Percentiles rank a stretch among this genome's conserved stretches.
phyloP scores from a whole-genome alignment of 64 coral and sea anemone species.

The Hydrozoanthus tunicans region DNA sequence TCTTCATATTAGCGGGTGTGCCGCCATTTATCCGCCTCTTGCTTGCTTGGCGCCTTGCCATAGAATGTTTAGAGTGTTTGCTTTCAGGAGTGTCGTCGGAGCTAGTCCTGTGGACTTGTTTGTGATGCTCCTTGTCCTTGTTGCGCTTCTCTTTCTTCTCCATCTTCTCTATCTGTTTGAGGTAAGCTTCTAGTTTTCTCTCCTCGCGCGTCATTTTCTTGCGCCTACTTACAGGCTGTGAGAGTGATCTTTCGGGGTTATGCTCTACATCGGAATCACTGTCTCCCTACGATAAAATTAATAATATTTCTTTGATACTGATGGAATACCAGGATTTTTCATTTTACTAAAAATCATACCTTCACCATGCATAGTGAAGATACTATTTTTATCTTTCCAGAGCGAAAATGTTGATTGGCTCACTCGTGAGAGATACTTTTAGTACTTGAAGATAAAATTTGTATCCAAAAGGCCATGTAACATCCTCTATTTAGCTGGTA shows the following conservation, averaged over 20 bases:
- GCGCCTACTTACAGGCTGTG: constrained; percentile 40
- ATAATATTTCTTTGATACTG: background rate
- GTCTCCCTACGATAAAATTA: constrained; percentile 67
- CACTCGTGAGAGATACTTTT: no score
- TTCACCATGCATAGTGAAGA: no score
- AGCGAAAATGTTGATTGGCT: no score
- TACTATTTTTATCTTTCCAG: no score
- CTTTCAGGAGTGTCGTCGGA: constrained; percentile 59
- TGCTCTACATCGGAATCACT: constrained; percentile 88
- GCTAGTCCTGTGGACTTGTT: constrained; percentile 56
- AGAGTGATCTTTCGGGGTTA: constrained; percentile 65
- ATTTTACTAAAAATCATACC: no score
- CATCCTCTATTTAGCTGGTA: no score
- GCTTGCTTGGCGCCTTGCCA: constrained; percentile 31
- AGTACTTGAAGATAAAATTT: no score
- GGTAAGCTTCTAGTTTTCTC: constrained; percentile 88
- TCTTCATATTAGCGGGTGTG: constrained; percentile 51
- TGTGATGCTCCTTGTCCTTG: constrained; percentile 72
- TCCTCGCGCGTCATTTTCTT: constrained; percentile 86
- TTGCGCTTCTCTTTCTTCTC: constrained; percentile 95
- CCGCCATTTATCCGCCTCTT: constrained; percentile 62
- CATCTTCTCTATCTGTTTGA: constrained; percentile 91
- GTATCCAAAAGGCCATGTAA: no score
- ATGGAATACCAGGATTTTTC: no score
- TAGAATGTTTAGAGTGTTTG: constrained; percentile 46